phyloP scores from a whole-genome alignment of 2,113 vertebrate species.

The Capreolus pygargus region DNA sequence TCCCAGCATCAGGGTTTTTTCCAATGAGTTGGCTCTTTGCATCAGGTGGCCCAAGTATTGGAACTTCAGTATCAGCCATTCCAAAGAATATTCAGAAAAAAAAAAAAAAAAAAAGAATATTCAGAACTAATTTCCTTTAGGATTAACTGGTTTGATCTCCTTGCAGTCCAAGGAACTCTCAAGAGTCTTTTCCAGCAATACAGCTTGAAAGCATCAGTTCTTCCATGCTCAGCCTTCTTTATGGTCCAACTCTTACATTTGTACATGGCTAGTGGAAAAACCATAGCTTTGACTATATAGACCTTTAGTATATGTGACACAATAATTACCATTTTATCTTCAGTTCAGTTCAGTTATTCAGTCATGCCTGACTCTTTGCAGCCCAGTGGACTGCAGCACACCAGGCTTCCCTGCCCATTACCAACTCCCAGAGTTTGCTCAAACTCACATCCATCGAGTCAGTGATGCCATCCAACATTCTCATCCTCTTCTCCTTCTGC shows the following conservation, averaged over 20 bases:
- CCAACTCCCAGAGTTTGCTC: not conserved
- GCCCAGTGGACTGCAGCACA: fast-evolving
- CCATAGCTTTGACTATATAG: not conserved
- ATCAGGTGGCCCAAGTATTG: not conserved
- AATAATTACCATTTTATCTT: not conserved
- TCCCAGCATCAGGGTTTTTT: not conserved
- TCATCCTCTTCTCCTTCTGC: not conserved
- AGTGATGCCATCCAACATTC: not conserved
- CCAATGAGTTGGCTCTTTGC: not conserved
- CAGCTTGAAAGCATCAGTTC: not conserved
- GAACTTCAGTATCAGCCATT: not conserved
- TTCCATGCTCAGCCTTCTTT: not conserved
- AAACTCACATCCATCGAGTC: not conserved
- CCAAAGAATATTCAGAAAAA: not conserved
- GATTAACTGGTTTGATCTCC: not conserved
- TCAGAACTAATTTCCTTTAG: not conserved
- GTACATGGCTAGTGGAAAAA: not conserved
- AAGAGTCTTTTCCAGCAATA: not conserved
- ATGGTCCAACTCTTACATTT: not conserved
- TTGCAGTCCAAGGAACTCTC: not conserved
- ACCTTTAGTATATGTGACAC: not conserved
- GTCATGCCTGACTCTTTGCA: not conserved
- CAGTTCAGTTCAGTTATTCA: not conserved
- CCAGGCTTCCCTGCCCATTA: not conserved
- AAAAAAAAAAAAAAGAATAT: no score